Conservation (phyloP, 2,113 vertebrate species). For the Anoura caudifer region DNA sequence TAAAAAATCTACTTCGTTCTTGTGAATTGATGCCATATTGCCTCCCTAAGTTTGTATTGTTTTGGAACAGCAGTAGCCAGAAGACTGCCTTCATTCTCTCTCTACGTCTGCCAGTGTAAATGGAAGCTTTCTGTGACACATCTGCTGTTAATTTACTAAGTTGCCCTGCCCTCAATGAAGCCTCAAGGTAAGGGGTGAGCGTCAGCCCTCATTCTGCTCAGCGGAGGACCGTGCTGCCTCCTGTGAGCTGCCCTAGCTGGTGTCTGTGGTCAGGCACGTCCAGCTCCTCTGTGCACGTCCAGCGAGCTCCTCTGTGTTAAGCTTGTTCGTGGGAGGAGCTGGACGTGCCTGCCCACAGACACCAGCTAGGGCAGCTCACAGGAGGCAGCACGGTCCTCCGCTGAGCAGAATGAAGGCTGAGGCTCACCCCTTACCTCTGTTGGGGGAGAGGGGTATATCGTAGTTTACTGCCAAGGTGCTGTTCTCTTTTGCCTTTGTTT, state of each 20-base stretch:
- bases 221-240: accelerated
- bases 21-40: not conserved
- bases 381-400: not conserved
- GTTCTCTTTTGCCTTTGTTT: not conserved
- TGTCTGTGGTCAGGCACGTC: not conserved
- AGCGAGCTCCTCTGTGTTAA: not conserved
- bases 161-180: not conserved
- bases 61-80: not conserved
- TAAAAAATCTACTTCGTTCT: not conserved
- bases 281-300: not conserved
- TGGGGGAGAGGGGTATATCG: no score
- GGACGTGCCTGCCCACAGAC: not conserved
- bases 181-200: not conserved
- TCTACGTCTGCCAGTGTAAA: not conserved
- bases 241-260: not conserved
- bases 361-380: not conserved
- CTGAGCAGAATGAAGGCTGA: not conserved
- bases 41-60: not conserved
- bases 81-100: not conserved
- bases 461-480: not conserved
- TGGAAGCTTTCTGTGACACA: not conserved
- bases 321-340: not conserved
- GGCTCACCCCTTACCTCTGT: not conserved
- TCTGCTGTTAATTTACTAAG: not conserved
- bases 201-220: not conserved